Percentiles rank a stretch among this genome's conserved stretches.
Conservation (phyloP, 1,140 invertebrate genomes). For the Neelides sp. region DNA sequence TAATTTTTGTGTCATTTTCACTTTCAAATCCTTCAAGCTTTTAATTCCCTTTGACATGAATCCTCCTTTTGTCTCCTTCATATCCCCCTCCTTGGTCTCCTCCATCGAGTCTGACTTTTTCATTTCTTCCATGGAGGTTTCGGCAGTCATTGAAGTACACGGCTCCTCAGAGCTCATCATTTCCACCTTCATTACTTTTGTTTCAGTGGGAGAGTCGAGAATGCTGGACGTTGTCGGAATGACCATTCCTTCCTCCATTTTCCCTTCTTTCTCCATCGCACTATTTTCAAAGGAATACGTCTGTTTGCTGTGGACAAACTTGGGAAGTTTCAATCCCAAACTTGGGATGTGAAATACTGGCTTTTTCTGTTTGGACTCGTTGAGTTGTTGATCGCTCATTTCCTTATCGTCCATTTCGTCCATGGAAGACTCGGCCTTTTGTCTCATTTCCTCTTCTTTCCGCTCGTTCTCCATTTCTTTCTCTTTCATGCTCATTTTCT, state of each 20-base stretch:
- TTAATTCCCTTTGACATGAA: constrained; percentile 22
- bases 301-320: constrained; percentile 28
- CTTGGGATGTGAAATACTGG: constrained; percentile 21
- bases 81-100: constrained; percentile 9
- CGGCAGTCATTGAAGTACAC: too few species aligned
- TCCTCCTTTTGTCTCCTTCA: constrained; percentile 15
- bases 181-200: too few species aligned
- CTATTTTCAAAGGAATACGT: constrained; percentile 24
- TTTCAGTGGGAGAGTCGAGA: too few species aligned
- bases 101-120: neutral
- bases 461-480: neutral
- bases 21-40: constrained; percentile 34
- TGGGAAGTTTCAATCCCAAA: constrained; percentile 25
- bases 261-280: constrained; percentile 2
- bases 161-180: too few species aligned
- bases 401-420: neutral
- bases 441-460: constrained; percentile 17
- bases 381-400: neutral
- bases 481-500: constrained; percentile 38
- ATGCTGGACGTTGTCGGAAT: neutral
- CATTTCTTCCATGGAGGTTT: neutral
- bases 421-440: constrained; percentile 3
- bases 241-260: neutral
- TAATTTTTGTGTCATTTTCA: constrained; percentile 31
- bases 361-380: constrained; percentile 4